phyloP scores from a whole-genome alignment of 2,113 vertebrate genomes.

The Thryonomys swinderianus region DNA sequence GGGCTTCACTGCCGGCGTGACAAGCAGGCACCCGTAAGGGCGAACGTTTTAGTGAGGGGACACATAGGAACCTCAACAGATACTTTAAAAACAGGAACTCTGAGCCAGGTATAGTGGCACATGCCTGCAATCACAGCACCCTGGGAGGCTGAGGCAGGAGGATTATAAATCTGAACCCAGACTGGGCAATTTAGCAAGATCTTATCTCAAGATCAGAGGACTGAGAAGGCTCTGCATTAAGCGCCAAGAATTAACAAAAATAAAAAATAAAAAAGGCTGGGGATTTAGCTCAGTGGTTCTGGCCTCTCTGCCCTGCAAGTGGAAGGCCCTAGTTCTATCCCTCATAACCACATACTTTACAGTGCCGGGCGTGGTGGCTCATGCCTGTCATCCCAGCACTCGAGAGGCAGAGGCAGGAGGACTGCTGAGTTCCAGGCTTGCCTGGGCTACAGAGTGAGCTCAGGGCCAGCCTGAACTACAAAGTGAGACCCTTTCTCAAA shows the following conservation, averaged over 20 bases:
- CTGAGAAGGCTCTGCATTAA: background rate
- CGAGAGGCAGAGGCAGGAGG: background rate
- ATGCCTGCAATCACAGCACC: background rate
- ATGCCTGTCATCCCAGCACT: too few species aligned
- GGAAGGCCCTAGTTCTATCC: too few species aligned
- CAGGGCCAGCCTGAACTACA: background rate
- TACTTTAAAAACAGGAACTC: background rate
- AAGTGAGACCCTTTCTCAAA: background rate
- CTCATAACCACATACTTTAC: too few species aligned
- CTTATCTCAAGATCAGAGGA: background rate
- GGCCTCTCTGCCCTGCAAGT: too few species aligned
- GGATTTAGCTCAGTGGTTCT: too few species aligned
- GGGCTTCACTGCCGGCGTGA: background rate
- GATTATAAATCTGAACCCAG: background rate
- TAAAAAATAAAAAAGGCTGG: background rate
- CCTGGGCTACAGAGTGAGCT: background rate
- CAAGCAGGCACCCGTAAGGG: background rate
- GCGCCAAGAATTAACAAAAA: background rate
- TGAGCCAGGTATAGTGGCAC: background rate
- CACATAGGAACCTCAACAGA: background rate
- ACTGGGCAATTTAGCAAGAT: background rate
- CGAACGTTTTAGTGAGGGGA: background rate
- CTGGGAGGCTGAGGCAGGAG: background rate
- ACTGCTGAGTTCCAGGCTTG: background rate
- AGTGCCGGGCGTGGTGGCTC: too few species aligned